A percentile compares a stretch with the other conserved stretches of the same genome.
These are phyloP conservation scores for Lagenorhynchus albirostris DNA, from an alignment of 2,113 vertebrate species.

Conservation along the genomic window DNA sequence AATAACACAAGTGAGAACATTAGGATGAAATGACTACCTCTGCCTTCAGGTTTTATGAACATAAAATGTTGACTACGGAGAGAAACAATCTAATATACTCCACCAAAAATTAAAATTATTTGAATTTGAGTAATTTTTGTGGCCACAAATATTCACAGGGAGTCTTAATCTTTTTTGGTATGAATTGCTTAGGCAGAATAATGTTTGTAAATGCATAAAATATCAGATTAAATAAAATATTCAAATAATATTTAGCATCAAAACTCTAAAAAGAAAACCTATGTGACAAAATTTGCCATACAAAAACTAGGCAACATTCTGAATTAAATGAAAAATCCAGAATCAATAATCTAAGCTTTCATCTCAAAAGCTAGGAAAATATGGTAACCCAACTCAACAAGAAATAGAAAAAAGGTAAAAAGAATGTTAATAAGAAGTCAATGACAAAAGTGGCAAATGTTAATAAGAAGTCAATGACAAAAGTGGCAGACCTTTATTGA, in stretches of 20 bases:
- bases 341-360: not conserved
- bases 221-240: not conserved
- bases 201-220: not conserved
- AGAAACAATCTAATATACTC: not conserved
- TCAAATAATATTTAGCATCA: not conserved
- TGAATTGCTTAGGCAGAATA: not conserved
- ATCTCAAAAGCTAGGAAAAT: not conserved
- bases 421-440: not conserved
- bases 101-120: not conserved
- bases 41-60: not conserved
- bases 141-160: not conserved
- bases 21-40: not conserved
- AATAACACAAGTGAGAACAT: not conserved
- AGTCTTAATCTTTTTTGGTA: not conserved
- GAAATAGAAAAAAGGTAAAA: not conserved
- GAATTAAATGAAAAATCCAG: not conserved
- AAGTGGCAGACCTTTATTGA: not conserved
- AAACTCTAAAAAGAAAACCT: not conserved
- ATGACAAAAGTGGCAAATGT: not conserved
- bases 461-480: not conserved
- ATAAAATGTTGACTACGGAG: not conserved
- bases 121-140: not conserved
- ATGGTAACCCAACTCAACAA: not conserved
- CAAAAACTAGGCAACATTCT: not conserved
- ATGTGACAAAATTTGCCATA: not conserved